Base-by-base conservation (phyloP, 2,113 vertebrate genomes). In the Megaceryle maxima region DNA sequence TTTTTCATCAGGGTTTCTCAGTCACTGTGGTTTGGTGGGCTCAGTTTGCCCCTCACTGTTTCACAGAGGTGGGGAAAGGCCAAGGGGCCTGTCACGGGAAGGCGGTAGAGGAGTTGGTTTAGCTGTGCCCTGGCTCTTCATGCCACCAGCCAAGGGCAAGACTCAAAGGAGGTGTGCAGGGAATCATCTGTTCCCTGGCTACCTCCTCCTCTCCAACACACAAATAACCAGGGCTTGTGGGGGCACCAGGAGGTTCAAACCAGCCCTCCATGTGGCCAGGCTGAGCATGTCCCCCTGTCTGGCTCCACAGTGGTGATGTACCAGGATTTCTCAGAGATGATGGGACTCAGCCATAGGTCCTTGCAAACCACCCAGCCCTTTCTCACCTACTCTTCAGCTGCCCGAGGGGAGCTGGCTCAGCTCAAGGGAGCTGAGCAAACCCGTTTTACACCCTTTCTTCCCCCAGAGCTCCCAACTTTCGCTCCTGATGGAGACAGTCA, bases 391-490 rank as follows among this genome's bases (percentile, higher is more conserved):
- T 48, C 48, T 73, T 44, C 4, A 87, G 43, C 57, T 83, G 80
- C 73, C 50, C 0, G 0, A 0, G 53, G 59, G 83, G 16, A 94
- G 74, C 63, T 13, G 74, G 76, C 37, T 89, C 39, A 87, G 74
- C 69, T 56, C 24, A 35, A 66, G 26, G 22, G 48, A 92, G 69
- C 69, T 56, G 87, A 91, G 60, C 69, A 92, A 95, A 87, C 83
- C 24, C 0, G 2, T 78, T 94, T 89, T 68, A 68, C 2, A 1
- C 24, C 56, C 35, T 92, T 93, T 62, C 86, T 87, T 87, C 28
- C 57, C 66, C 35, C 28, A 76, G 53, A 57, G 69, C 60, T 93
- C 86, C 90, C 62, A 90, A 87, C 88, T 95, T 96, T 95, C 31
- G 3, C 80, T 92, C 86, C 66, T 73, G 62, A 70, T 87, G 55